phyloP scores from a whole-genome alignment of 2,797 vertebrate genomes.

The Pseudochirops corinnae region DNA sequence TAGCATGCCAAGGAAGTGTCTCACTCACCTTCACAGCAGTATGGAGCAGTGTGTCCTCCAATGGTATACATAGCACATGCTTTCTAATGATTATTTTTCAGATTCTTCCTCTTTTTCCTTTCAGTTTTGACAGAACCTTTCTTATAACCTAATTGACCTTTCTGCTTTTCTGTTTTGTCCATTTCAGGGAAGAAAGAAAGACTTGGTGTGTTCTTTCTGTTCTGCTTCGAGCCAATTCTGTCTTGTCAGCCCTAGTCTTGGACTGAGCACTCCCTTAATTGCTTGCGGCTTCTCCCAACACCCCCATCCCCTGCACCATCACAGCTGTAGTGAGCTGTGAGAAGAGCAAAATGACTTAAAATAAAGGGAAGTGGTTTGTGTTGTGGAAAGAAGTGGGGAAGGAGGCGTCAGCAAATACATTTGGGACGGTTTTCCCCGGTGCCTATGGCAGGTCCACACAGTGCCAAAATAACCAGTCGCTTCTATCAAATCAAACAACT shows the following conservation, averaged over 20 bases:
- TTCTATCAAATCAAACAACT: slow-evolving; percentile 68
- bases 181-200: background rate
- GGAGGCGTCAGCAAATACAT: slow-evolving; percentile 65
- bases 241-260: slow-evolving; percentile 55
- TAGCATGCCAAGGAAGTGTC: background rate
- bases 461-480: slow-evolving; percentile 65
- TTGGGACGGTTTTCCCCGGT: slow-evolving; percentile 43
- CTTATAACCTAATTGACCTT: background rate
- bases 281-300: background rate
- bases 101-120: background rate
- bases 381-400: slow-evolving; percentile 69
- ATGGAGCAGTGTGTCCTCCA: background rate
- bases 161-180: slow-evolving; percentile 1
- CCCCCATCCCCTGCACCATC: background rate
- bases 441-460: slow-evolving; percentile 60
- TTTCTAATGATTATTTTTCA: background rate
- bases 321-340: background rate
- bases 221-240: background rate
- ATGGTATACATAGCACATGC: background rate
- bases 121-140: background rate
- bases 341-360: slow-evolving; percentile 68
- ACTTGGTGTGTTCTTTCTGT: slow-evolving; percentile 4
- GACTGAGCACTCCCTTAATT: slow-evolving; percentile 21
- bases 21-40: background rate
- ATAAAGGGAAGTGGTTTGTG: slow-evolving; percentile 66